phyloP scores from a whole-genome alignment of 2,888 invertebrate species.

The Nemapogon koenigi region DNA sequence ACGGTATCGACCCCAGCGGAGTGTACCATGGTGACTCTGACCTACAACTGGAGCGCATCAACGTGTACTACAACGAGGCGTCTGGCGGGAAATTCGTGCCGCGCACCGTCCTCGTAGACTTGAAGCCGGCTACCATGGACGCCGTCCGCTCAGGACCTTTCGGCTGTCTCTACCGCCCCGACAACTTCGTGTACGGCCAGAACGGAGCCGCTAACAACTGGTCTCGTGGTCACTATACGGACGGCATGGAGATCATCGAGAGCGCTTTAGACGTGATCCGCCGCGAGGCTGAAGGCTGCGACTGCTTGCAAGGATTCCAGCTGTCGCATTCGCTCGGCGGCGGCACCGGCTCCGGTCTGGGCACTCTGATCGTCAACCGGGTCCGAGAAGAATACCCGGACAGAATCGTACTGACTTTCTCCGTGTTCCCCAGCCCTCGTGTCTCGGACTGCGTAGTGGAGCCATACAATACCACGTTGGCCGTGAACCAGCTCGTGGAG shows the following conservation, averaged over 20 bases:
- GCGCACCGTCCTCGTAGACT: conserved; percentile 45
- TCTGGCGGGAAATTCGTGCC: conserved; percentile 56
- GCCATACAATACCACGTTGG: conserved; percentile 86
- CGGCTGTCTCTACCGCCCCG: conserved; percentile 85
- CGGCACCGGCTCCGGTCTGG: conserved; percentile 56
- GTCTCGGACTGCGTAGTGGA: conserved; percentile 70
- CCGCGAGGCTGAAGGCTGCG: conserved; percentile 88
- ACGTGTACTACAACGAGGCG: conserved; percentile 80
- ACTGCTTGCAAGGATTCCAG: conserved; percentile 89
- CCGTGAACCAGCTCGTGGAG: conserved; percentile 84
- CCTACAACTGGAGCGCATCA: conserved; percentile 76
- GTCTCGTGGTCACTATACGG: conserved; percentile 85
- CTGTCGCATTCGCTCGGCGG: conserved; percentile 74
- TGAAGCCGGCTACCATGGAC: conserved; percentile 72
- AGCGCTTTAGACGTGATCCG: conserved; percentile 81
- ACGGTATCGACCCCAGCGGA: conserved; percentile 76
- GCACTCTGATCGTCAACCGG: conserved; percentile 78
- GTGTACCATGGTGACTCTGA: conserved; percentile 73
- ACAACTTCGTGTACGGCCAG: conserved; percentile 84
- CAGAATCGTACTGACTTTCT: conserved; percentile 81
- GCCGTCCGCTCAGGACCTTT: conserved; percentile 85
- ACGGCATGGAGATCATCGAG: conserved; percentile 87
- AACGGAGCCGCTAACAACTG: conserved; percentile 54
- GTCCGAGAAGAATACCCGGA: conserved; percentile 92
- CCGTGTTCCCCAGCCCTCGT: conserved; percentile 82